Evolutionary conservation across 2,113 vertebrate genomes (phyloP).

Genomic region (Tachysurus fulvidraco): DNA sequence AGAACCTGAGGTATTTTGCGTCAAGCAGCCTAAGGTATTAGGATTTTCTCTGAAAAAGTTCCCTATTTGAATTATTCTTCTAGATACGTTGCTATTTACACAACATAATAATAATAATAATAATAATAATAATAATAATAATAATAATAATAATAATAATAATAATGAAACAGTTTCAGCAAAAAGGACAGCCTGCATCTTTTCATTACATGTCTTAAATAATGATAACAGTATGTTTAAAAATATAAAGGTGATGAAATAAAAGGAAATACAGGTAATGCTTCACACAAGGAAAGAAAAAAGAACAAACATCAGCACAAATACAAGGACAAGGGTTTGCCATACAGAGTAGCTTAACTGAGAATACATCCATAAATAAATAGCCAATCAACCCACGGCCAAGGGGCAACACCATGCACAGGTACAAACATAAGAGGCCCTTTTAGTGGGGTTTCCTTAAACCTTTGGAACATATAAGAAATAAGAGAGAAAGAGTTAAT

Average conservation of each 20-base stretch:
- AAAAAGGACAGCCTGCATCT: conserved; percentile 79
- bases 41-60: conserved; percentile 78
- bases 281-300: conserved; percentile 53
- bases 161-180: conserved; percentile 69
- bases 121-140: conserved; percentile 70
- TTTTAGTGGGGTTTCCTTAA: conserved; percentile 45
- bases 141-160: conserved; percentile 71
- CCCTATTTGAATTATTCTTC: conserved; percentile 74
- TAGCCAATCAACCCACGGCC: conserved; percentile 64
- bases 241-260: conserved; percentile 66
- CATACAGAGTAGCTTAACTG: conserved; percentile 65
- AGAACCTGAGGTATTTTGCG: conserved; percentile 84
- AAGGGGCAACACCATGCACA: conserved; percentile 62
- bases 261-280: conserved; percentile 62
- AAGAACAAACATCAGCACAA: conserved; percentile 69
- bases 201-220: conserved; percentile 78
- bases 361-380: conserved; percentile 71
- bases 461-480: conserved; percentile 64
- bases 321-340: conserved; percentile 65
- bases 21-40: conserved; percentile 83
- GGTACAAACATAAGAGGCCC: conserved; percentile 46
- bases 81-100: conserved; percentile 78
- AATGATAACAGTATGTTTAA: conserved; percentile 71
- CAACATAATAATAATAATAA: conserved; percentile 69
- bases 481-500: conserved; percentile 32